Percentiles rank a stretch among this genome's conserved stretches.
These are phyloP conservation scores for Apotomis turbidana DNA, from an alignment of 2,888 invertebrate genomes.

Conservation along the genomic window DNA sequence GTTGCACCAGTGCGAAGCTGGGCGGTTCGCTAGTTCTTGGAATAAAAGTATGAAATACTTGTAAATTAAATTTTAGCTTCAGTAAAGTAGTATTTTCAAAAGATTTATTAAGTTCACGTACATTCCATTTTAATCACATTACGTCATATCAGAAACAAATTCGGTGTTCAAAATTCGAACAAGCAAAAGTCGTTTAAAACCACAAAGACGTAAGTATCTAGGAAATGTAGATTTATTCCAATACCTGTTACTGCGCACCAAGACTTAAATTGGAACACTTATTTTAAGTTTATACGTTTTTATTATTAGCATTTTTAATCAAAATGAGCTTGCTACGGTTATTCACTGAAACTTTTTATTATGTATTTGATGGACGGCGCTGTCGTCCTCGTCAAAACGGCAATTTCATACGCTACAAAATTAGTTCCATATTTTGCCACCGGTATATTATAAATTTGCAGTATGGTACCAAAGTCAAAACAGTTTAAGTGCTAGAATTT, in stretches of 20 bases:
- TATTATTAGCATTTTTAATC: background rate
- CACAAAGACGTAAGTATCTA: background rate
- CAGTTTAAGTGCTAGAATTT: background rate
- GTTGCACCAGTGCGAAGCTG: no score
- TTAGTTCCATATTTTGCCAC: background rate
- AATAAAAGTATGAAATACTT: no score
- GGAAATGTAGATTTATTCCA: background rate
- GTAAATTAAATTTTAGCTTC: no score
- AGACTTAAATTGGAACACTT: background rate
- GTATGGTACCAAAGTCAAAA: background rate
- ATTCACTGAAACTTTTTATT: background rate
- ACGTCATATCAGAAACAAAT: slow-evolving; percentile 15
- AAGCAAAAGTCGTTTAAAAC: background rate
- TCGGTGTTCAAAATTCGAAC: background rate
- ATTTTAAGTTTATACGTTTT: background rate
- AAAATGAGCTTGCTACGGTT: background rate
- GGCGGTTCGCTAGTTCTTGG: no score
- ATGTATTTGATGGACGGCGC: background rate
- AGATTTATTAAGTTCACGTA: background rate
- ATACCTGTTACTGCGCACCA: background rate
- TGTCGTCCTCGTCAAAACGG: background rate
- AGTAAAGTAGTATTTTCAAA: no score
- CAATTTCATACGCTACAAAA: background rate
- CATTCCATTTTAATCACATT: background rate
- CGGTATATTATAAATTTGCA: background rate